Conservation (phyloP, 1,140 invertebrate genomes). For the Drosophila jambulina region DNA sequence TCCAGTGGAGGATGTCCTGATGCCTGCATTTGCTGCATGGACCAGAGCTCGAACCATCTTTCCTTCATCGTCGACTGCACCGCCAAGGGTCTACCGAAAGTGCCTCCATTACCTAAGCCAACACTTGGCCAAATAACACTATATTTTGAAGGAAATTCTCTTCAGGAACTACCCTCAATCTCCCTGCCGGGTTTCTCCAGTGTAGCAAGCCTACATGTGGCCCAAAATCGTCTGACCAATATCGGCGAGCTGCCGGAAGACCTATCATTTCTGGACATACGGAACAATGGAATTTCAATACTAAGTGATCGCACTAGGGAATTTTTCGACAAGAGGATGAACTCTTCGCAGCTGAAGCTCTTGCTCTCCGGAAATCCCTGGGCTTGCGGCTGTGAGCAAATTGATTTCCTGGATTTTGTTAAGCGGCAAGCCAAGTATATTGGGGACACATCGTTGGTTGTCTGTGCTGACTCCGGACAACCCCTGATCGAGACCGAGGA, state of each 20-base stretch:
- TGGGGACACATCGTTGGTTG: not conserved
- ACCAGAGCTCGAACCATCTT: not conserved
- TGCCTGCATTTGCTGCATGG: constrained; percentile 19
- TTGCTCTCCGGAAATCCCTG: constrained; percentile 5
- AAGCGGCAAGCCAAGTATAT: constrained; percentile 12
- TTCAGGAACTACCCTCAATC: not conserved
- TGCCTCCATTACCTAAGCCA: constrained; percentile 7
- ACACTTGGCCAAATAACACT: not conserved
- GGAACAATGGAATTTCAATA: constrained; percentile 1
- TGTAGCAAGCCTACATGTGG: constrained; percentile 2
- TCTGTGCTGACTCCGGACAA: not conserved
- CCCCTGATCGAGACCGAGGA: constrained; percentile 14
- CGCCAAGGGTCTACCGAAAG: not conserved
- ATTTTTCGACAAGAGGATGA: not conserved
- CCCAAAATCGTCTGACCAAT: constrained; percentile 2
- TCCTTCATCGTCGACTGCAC: constrained; percentile 9
- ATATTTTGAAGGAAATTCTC: constrained; percentile 5
- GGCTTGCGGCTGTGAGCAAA: constrained; percentile 16
- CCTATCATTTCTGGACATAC: not conserved
- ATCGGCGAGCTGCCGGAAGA: constrained; percentile 1
- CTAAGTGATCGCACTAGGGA: not conserved
- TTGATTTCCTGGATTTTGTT: constrained; percentile 10
- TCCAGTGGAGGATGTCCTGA: constrained; percentile 9
- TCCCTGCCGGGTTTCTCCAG: constrained; percentile 4
- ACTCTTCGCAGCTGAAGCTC: not conserved